Base-by-base conservation (phyloP, 2,888 invertebrate species). In the Sclerodermus sp. region DNA sequence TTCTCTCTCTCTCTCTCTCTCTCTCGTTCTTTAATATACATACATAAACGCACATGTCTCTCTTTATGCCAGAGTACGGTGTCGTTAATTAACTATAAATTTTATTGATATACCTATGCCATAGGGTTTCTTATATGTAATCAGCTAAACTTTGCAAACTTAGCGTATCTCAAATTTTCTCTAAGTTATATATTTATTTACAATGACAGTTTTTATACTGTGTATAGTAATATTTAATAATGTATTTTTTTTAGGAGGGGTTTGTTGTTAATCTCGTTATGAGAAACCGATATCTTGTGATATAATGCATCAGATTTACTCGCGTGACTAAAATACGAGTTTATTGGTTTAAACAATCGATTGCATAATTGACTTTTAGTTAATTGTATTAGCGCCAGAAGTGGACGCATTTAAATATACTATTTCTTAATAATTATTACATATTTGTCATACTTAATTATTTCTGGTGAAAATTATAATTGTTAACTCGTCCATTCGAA, bases 361-460 rank as follows among this genome's bases (percentile, higher is more conserved):
- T 58, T 56, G 55, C 59, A 67, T 72, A 72, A 72, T 72, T 72
- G 71, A 72, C 71, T 71, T 71, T 69, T 63, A 67, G 64, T 71
- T 68, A 71, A 69, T 66, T 63, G 61, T 70, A 68, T 34, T 50
- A 61, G 58, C 59, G 60, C 64, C 58, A 45, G 57, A 58, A 55
- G 23, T n/a, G 49, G 56, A 53, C 62, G 61, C 53, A 60, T 58
- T 65, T 70, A 64, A 60, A 70, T 63, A 66, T 51, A 45, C 57
- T 57, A 63, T 42, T 31, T 18, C 53, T 49, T 62, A 60, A 51
- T 56, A 55, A 60, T 58, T 51, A 57, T 56, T 45, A 50, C 58
- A 57, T 67, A 47, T 54, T 3, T 34, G 12, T 34, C 13, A 34
- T 34, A 34, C 2, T 50, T 58, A 42, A 53, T 56, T 52, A 63